Conservation (phyloP, 2,888 invertebrate species). For the Lepidocyrtoides sp. region DNA sequence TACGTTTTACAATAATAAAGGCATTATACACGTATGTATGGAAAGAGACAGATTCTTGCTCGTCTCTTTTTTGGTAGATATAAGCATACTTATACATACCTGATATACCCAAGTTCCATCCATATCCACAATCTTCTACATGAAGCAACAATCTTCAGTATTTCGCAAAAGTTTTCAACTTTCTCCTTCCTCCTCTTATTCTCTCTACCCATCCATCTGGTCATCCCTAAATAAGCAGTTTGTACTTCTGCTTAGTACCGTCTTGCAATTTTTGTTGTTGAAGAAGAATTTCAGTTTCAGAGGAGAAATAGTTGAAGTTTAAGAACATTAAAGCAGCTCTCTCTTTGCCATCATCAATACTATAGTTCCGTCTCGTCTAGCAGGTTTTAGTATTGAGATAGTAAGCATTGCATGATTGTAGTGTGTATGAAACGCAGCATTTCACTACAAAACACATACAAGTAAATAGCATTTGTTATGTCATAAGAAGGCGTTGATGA, state of each 20-base stretch:
- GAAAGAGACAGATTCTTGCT: background rate
- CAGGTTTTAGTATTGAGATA: background rate
- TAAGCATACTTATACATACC: too few species aligned
- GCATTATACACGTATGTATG: background rate
- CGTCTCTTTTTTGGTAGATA: too few species aligned
- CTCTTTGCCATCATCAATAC: background rate
- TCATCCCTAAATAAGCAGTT: constrained; percentile 26
- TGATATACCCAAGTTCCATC: too few species aligned
- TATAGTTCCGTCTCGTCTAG: background rate
- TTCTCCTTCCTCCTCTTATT: constrained; percentile 22
- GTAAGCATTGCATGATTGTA: background rate
- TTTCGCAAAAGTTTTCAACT: constrained; percentile 51
- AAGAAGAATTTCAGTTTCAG: constrained; percentile 35
- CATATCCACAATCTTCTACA: too few species aligned
- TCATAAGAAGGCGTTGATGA: background rate
- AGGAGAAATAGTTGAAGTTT: constrained; percentile 52
- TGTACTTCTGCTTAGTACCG: constrained; percentile 16
- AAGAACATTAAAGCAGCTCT: constrained; percentile 46
- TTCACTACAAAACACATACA: too few species aligned
- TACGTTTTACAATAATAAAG: background rate
- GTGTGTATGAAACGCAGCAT: background rate
- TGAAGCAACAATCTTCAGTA: constrained; percentile 66
- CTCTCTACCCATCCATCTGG: constrained; percentile 33
- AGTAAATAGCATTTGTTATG: background rate
- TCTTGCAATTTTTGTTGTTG: constrained; percentile 16